Evolutionary conservation across 2,113 vertebrate species (phyloP).

Genomic region (Symphodus melops): DNA sequence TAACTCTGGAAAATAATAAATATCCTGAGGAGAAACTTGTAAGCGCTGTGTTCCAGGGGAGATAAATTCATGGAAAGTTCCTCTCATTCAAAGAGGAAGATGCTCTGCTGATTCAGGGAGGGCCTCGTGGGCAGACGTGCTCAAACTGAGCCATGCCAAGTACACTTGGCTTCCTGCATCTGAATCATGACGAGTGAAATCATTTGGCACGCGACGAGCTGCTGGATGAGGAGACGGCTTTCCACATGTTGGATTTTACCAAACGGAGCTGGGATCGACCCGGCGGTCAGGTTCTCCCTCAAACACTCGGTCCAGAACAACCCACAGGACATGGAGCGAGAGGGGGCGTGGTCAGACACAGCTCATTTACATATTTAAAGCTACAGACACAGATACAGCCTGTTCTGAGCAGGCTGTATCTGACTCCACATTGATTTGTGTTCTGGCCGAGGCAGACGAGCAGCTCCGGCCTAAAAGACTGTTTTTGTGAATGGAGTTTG

Average conservation of each 20-base stretch:
- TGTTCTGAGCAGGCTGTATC: too few species aligned
- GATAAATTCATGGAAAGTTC: neutral
- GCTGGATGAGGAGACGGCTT: neutral
- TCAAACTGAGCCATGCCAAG: neutral
- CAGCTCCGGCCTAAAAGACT: too few species aligned
- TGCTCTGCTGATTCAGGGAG: neutral
- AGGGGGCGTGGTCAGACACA: too few species aligned
- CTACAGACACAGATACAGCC: too few species aligned
- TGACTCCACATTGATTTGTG: too few species aligned
- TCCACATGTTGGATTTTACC: neutral
- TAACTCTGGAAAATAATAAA: neutral
- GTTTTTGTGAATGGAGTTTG: too few species aligned
- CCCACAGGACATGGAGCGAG: too few species aligned
- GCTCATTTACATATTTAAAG: too few species aligned
- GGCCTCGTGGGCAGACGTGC: neutral
- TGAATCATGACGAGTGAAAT: neutral
- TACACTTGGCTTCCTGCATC: constrained; percentile 4
- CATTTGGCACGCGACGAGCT: neutral
- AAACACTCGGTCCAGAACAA: too few species aligned
- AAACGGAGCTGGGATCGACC: neutral
- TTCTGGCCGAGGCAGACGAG: too few species aligned
- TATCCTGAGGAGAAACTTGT: neutral
- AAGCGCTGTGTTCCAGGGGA: too few species aligned
- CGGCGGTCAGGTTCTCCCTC: too few species aligned
- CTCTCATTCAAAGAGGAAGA: constrained; percentile 6